Base-by-base conservation (phyloP, 2,113 vertebrate genomes). In the Platichthys stellatus region DNA sequence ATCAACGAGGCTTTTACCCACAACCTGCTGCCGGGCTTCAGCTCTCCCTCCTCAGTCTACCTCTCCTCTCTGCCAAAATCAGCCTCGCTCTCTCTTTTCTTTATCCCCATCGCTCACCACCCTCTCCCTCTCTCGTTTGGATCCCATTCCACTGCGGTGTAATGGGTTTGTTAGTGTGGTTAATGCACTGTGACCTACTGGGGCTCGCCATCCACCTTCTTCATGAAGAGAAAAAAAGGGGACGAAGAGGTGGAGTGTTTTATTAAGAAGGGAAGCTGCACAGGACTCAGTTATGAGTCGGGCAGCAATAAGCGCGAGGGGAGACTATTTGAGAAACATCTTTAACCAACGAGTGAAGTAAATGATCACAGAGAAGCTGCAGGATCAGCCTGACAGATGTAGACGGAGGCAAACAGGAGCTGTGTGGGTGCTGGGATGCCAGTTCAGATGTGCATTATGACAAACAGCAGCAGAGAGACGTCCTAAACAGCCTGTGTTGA, bases 81-180 rank as follows among this genome's bases (percentile, higher is more conserved):
- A 66, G 76, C 72, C 83, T 57, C 35, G 4, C 49, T 20, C 49
- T 71, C 70, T 78, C 74, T 69, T 62, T 85, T 35, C 76, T 78
- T 80, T 64, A 78, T 74, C 83, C 78, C 51, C 72, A 77, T 84
- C 78, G 62, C 68, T 81, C 83, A 75, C 5, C 76, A 49, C 49
- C 63, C 76, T 75, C 83, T 57, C 74, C 35, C 76, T 54, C 74
- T 82, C 80, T 83, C 81, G 23, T 83, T 86, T 85, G 68, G 86
- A 86, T 78, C 78, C 81, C 89, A 86, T 85, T 88, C 76, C 82
- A 74, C 59, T 49, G 82, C 76, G 56, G 76, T 49, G 70, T 88
- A 89, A 91, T 90, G 78, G 89, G 81, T 92, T 91, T 90, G 88
- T 92, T 85, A 89, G 87, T 89, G 87, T 89, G 91, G 69, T 88